Conservation (phyloP, 2,113 vertebrate genomes). For the Cyanoliseus patagonus region DNA sequence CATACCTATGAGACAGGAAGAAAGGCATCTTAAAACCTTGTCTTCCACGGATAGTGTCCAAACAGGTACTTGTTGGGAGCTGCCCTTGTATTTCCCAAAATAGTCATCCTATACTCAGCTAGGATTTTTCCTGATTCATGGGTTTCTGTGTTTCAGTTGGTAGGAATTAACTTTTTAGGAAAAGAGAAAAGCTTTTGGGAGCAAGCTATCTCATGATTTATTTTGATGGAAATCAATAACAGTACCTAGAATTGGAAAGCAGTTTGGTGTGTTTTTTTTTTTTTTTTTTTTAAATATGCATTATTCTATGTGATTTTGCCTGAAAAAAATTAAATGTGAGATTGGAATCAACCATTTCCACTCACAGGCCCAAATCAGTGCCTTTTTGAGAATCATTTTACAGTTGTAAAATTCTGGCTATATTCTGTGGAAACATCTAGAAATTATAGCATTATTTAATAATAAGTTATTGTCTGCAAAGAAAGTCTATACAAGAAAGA, state of each 20-base stretch:
- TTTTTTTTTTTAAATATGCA: neutral
- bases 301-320: neutral
- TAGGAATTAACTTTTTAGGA: neutral
- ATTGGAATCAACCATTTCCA: neutral
- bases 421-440: neutral
- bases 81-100: neutral
- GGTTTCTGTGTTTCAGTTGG: neutral
- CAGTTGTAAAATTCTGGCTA: neutral
- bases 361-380: neutral
- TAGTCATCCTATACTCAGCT: neutral
- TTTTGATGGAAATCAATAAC: neutral
- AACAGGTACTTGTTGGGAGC: rapidly evolving
- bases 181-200: neutral
- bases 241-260: neutral
- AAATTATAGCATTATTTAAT: neutral
- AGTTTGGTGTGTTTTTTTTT: neutral
- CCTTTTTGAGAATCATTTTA: neutral
- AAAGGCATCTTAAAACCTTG: neutral
- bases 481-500: neutral
- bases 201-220: neutral
- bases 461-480: neutral
- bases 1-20: neutral
- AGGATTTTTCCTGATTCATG: neutral
- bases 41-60: neutral
- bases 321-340: neutral